Conservation (phyloP, 2,797 vertebrate species). For the Acipenser oxyrinchus region DNA sequence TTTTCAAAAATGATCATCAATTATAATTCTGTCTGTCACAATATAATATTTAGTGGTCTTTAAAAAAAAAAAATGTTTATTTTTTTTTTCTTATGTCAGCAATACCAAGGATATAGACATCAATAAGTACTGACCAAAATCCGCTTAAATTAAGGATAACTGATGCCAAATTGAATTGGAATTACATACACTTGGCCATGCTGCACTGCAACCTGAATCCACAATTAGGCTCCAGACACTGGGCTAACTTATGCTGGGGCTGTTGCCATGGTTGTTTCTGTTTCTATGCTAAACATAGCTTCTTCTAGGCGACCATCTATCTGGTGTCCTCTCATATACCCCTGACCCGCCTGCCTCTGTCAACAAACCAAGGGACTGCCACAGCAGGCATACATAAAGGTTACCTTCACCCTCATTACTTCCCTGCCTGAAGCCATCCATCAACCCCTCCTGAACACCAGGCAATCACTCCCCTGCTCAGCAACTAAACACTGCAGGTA, state of each 20-base stretch:
- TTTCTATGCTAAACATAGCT: conserved; percentile 10
- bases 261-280: neutral
- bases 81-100: no score
- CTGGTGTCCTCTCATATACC: conserved; percentile 9
- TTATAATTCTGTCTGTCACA: no score
- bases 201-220: neutral
- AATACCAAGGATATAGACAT: no score
- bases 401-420: conserved; percentile 18
- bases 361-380: conserved; percentile 10
- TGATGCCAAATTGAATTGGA: no score
- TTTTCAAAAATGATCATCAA: no score
- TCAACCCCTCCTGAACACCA: neutral
- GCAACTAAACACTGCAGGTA: neutral
- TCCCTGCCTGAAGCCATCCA: conserved; percentile 5
- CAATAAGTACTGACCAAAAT: no score
- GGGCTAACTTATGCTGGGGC: neutral
- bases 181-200: neutral
- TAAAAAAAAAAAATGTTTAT: no score
- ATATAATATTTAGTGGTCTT: no score
- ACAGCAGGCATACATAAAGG: conserved; percentile 20
- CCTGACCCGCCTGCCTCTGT: conserved; percentile 18
- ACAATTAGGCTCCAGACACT: neutral
- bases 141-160: no score
- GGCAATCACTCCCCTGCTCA: no score
- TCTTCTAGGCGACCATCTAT: neutral